Base-by-base conservation (phyloP, 1,140 invertebrate genomes). In the Armadillidium nasatum region DNA sequence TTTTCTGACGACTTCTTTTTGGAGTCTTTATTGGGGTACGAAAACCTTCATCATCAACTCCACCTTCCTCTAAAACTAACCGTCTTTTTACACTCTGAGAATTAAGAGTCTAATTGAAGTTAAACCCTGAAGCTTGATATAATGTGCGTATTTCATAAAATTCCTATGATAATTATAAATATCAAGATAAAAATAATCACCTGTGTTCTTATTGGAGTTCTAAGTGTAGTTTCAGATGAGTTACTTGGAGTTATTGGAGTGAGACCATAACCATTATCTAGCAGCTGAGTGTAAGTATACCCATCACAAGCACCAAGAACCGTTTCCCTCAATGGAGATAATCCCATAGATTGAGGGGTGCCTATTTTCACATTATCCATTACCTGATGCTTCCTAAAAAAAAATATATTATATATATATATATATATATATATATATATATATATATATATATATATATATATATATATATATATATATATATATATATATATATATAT, bases 201-300 rank as follows among this genome's bases (percentile, higher is more conserved):
- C 84, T 88, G 87, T 78, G 87, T 84, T 82, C 87, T 81, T 54
- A 86, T 84, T 71, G 86, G 85, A 80, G 87, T 85, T 80, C 86
- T 86, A 15, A 71, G 43, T 54, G 84, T 83, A 66, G 82, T 85
- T 84, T 80, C 87, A 85, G 82, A 90, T 88, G 80, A 91, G 88
- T 85, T 92, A 89, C 83, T 90, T 89, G 84, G 90, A 89, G 82
- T 80, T 33, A 78, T 76, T 50, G 91, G 91, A 73, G 91, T 93
- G 79, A 91, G 91, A 69, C 91, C 91, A 85, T 93, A 94, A 76
- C 91, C 92, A 84, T 94, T 92, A 85, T 94, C 92, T 78, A 93
- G 87, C 78, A 94, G 87, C 85, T 94, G 92, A 72, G 90, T 80
- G 75, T 80, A 80, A 43, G 79, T 80, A 54, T 78, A 67, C 21